Evolutionary conservation across 2,797 vertebrate species (phyloP), one percentile per base, ranked within the genome.

Genomic region (Pelodytes ibericus): DNA sequence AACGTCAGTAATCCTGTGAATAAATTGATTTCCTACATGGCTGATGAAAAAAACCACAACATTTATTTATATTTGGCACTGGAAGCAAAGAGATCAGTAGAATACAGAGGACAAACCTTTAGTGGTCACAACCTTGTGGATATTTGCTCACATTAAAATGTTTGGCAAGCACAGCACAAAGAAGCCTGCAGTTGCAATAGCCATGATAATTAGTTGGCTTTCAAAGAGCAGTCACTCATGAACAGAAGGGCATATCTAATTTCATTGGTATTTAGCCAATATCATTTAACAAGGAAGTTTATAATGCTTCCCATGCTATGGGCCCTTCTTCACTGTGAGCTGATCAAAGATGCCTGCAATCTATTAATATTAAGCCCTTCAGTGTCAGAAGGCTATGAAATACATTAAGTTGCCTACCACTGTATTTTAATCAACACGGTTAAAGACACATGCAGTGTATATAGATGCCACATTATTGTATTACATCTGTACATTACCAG

Each of bases 181-280:
- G 76, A 79, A 63, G 31, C 57, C 33, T 59, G 44, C 71, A 73
- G 30, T 69, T 79, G 71, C 76, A 73, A 79, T 79, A 68, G 71
- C 57, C 64, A 79, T 58, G 76, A 79, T 79, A 79, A 79, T 79
- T 79, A 79, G 76, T 73, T 79, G 64, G 71, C 76, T 68, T 79
- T 79, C 76, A 79, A 73, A 64, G 71, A 68, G 76, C 58, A 79
- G 76, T 79, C 76, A 79, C 29, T 69, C 71, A 79, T 79, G 76
- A 73, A 79, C 41, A 79, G 71, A 79, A 79, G 71, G 64, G 76
- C 76, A 73, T 79, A 79, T 79, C 76, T 73, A 79, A 79, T 79
- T 79, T 73, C 76, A 79, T 58, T 79, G 71, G 76, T 68, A 73
- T 67, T 69, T 73, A 73, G 76, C 64, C 76, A 79, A 69, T 62